Evolutionary conservation across 2,113 vertebrate genomes (phyloP).

Genomic region (Scolopax mira): DNA sequence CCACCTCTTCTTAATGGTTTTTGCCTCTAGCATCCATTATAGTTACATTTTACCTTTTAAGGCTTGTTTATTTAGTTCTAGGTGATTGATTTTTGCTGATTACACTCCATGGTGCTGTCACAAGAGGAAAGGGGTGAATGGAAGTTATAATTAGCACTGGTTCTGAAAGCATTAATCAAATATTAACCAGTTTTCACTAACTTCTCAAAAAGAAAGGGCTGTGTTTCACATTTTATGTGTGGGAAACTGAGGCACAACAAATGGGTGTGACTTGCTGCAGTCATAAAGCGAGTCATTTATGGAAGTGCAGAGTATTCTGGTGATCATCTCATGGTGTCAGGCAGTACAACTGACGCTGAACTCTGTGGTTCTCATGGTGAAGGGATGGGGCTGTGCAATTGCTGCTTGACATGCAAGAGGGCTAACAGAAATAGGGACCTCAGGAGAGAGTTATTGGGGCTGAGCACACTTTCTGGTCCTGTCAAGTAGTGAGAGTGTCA

Average conservation of each 20-base stretch:
- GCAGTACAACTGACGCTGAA: neutral
- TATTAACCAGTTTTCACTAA: neutral
- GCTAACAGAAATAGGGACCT: neutral
- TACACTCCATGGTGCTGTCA: neutral
- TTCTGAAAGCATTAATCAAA: slow-evolving; percentile 8
- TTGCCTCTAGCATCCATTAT: neutral
- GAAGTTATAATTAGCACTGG: neutral
- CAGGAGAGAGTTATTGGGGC: neutral
- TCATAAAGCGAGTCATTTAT: neutral
- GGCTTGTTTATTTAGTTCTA: neutral
- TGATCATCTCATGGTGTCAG: neutral
- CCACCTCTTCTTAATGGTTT: neutral
- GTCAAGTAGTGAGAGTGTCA: neutral
- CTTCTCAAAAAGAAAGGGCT: neutral
- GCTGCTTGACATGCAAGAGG: neutral
- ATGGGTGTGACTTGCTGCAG: neutral
- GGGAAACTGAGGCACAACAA: neutral
- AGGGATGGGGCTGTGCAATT: neutral
- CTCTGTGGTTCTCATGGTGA: neutral
- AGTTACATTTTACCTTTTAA: neutral
- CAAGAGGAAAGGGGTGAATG: neutral
- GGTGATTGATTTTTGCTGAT: neutral
- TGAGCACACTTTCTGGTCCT: neutral
- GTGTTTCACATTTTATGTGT: neutral
- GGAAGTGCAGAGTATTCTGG: neutral